Evolutionary conservation across 2,888 invertebrate species (phyloP).

Genomic region (Chrysodeixis includens): DNA sequence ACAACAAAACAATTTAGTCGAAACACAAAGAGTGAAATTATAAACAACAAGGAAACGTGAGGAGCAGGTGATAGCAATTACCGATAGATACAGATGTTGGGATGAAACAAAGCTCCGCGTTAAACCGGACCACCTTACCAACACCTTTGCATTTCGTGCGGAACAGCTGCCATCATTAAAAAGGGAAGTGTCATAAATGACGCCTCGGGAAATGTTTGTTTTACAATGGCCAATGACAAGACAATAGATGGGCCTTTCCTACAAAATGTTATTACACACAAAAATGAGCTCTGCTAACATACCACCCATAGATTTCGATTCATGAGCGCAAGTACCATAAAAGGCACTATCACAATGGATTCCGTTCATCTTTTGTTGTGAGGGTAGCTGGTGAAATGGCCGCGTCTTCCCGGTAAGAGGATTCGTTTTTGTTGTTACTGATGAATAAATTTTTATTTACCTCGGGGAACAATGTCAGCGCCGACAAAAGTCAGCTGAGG

Average conservation of each 20-base stretch:
- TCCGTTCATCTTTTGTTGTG: conserved; percentile 74
- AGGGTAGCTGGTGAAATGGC: conserved; percentile 74
- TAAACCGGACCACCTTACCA: conserved; percentile 60
- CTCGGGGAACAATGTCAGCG: conserved; percentile 63
- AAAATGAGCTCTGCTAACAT: conserved; percentile 54
- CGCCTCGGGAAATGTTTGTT: conserved; percentile 74
- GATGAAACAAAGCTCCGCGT: conserved; percentile 59
- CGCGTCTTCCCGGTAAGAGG: conserved; percentile 76
- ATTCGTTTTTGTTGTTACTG: conserved; percentile 76
- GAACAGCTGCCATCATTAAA: conserved; percentile 78
- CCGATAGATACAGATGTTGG: conserved; percentile 67
- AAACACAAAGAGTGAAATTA: conserved; percentile 52
- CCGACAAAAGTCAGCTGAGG: conserved; percentile 60
- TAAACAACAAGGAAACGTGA: conserved; percentile 62
- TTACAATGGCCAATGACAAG: conserved; percentile 72
- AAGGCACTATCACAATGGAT: conserved; percentile 73
- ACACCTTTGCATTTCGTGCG: conserved; percentile 60
- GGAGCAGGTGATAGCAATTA: conserved; percentile 80
- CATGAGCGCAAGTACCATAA: conserved; percentile 68
- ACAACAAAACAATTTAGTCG: conserved; percentile 52
- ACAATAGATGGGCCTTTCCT: conserved; percentile 62
- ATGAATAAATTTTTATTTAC: conserved; percentile 75
- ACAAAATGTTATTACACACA: conserved; percentile 61
- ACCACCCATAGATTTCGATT: conserved; percentile 72
- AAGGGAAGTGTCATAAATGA: conserved; percentile 80